Evolutionary conservation across 2,797 vertebrate genomes (phyloP), one percentile per base, ranked within the genome.

Genomic region (Pantherophis alleghaniensis): DNA sequence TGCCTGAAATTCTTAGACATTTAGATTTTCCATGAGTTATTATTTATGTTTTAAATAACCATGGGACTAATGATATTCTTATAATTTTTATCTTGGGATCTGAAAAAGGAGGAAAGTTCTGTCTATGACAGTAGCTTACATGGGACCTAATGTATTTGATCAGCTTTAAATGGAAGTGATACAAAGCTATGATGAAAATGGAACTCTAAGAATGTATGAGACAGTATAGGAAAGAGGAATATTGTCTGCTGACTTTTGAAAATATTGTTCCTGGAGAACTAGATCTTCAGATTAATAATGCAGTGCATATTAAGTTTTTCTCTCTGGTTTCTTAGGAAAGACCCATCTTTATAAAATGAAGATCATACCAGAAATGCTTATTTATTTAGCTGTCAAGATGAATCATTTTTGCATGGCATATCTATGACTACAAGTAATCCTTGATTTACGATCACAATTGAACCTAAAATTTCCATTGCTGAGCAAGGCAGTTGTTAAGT

Each of bases 101-200:
- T 83, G 18, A 83, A 12, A 83, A 83, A 83, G 9, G 74, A 83
- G 3, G 37, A 83, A 83, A 83, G 11, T 42, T 47, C 74, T 83
- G 74, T 42, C 74, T 47, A 42, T 79, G 16, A 10, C 9, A 32
- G 37, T 42, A 42, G 18, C 9, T 79, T 42, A 22, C 9, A 42
- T 83, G 74, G 87, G 83, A 60, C 3, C 57, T 53, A 59, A n/a
- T 88, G 83, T 74, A 92, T 94, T 63, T 90, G 91, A 24, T 93
- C 95, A 93, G 93, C 89, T 91, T 20, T 89, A 93, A 13, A 32
- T 47, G 53, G 61, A n/a, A 63, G 13, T 32, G 12, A 51, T 90
- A 37, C 26, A 60, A 90, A 91, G 51, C 56, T 83, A 12, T 93
- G 92, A 88, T 88, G 91, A 93, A 96, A 94, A 94, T 69, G 74